Percentiles rank a stretch among this genome's conserved stretches.
These are phyloP conservation scores for Folsomia manolachei DNA, from an alignment of 2,888 invertebrate genomes.

Conservation along the genomic window DNA sequence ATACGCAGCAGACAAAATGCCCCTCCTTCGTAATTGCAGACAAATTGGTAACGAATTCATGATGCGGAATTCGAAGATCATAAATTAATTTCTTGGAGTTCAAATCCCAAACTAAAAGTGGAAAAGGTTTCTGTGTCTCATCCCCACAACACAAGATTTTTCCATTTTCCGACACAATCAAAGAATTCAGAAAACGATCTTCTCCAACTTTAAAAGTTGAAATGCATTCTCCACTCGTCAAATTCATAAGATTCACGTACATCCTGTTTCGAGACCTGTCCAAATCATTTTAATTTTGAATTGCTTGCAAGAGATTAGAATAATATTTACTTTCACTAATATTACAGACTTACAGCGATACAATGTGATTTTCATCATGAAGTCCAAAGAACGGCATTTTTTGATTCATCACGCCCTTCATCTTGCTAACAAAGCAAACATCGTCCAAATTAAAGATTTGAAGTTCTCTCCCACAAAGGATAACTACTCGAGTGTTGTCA, in stretches of 20 bases:
- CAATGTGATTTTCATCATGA: conserved; percentile 74
- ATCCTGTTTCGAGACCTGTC: conserved; percentile 82
- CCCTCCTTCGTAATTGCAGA: conserved; percentile 84
- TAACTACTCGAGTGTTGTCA: conserved; percentile 67
- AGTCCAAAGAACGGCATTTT: conserved; percentile 87
- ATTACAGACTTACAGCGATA: too few relatives aligned
- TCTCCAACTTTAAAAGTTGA: conserved; percentile 83
- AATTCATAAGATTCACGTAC: conserved; percentile 84
- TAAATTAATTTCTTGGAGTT: conserved; percentile 78
- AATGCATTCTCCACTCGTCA: conserved; percentile 74
- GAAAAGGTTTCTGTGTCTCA: conserved; percentile 88
- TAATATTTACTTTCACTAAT: too few relatives aligned
- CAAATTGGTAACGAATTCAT: conserved; percentile 79
- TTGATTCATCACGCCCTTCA: conserved; percentile 87
- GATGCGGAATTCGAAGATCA: conserved; percentile 82
- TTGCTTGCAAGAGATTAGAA: too few relatives aligned
- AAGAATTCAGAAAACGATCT: conserved; percentile 81
- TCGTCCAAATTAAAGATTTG: conserved; percentile 75
- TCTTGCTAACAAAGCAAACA: conserved; percentile 67
- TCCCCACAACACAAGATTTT: conserved; percentile 84
- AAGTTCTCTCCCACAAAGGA: conserved; percentile 76
- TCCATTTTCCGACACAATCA: conserved; percentile 83
- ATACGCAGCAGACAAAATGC: conserved; percentile 60
- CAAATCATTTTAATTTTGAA: too few relatives aligned
- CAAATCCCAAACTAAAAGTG: conserved; percentile 83